These are phyloP conservation scores for Ephydatia muelleri DNA, from an alignment of 37 sponge, comb jelly and placozoan genomes.

Conservation along the genomic window DNA sequence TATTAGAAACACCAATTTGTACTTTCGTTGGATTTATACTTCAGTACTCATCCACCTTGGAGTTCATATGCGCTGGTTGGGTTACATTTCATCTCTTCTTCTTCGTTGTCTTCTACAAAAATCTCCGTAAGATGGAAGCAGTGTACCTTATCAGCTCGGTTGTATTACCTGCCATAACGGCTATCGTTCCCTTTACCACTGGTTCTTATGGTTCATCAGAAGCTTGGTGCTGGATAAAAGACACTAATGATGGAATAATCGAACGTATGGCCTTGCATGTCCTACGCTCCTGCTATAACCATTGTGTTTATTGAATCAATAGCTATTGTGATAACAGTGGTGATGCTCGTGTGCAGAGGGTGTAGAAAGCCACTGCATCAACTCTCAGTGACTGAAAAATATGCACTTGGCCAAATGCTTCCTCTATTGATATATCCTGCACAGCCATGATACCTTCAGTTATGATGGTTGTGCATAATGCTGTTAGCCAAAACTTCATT, in stretches of 20 bases:
- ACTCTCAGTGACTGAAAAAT: not conserved
- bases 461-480: not conserved
- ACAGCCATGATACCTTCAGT: not conserved
- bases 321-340: not conserved
- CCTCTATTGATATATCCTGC: not conserved
- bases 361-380: not conserved
- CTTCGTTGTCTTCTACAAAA: constrained; percentile 1
- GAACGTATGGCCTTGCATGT: not conserved
- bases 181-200: not conserved
- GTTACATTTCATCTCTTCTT: not conserved
- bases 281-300: not conserved
- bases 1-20: not conserved
- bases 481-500: not conserved
- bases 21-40: not conserved
- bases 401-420: not conserved
- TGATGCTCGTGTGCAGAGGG: not conserved
- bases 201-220: not conserved
- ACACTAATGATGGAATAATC: not conserved
- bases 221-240: not conserved
- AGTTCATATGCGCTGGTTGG: not conserved
- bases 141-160: not conserved
- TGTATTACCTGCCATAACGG: not conserved
- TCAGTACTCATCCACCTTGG: not conserved
- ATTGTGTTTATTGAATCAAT: not conserved
- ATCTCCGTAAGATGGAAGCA: not conserved